These are phyloP conservation scores for human (Homo sapiens) DNA, from an alignment of 2,113 vertebrate species.

Conservation along the genomic window DNA sequence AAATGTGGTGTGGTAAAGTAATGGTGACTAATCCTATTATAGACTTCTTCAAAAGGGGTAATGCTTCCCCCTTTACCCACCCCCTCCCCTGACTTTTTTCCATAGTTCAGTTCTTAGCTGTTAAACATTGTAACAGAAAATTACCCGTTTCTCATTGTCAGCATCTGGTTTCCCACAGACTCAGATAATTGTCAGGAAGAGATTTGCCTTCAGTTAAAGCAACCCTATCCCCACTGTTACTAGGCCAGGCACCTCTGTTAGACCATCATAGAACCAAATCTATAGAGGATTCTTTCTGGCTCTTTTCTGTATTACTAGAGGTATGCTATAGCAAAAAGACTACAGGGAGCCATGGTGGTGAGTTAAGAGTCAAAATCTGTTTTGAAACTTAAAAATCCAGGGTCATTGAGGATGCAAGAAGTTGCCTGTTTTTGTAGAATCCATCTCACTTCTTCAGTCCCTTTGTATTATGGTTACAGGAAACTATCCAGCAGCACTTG, in stretches of 20 bases:
- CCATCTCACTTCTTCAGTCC: neutral
- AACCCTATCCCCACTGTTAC: neutral
- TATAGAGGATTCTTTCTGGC: neutral
- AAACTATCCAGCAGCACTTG: constrained; percentile 55
- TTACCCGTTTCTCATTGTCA: constrained; percentile 64
- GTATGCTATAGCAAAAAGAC: neutral
- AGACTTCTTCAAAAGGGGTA: constrained; percentile 57
- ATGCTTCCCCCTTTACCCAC: neutral
- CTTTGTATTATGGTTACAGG: constrained; percentile 42
- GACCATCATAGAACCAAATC: constrained; percentile 14
- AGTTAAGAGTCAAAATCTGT: constrained; percentile 26
- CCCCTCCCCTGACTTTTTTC: constrained; percentile 42
- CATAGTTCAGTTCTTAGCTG: constrained; percentile 54
- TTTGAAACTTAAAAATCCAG: constrained; percentile 32
- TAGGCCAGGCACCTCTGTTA: neutral
- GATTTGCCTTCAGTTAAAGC: constrained; percentile 49
- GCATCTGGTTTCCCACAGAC: constrained; percentile 64
- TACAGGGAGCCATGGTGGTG: neutral
- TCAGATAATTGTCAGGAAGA: constrained; percentile 62
- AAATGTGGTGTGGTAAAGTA: constrained; percentile 62
- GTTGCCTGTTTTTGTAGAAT: neutral
- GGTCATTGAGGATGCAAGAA: neutral
- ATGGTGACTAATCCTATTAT: constrained; percentile 69
- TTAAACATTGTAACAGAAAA: constrained; percentile 63
- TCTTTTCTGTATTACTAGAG: constrained; percentile 22